phyloP scores from a whole-genome alignment of 2,113 vertebrate species.

The Uria aalge region DNA sequence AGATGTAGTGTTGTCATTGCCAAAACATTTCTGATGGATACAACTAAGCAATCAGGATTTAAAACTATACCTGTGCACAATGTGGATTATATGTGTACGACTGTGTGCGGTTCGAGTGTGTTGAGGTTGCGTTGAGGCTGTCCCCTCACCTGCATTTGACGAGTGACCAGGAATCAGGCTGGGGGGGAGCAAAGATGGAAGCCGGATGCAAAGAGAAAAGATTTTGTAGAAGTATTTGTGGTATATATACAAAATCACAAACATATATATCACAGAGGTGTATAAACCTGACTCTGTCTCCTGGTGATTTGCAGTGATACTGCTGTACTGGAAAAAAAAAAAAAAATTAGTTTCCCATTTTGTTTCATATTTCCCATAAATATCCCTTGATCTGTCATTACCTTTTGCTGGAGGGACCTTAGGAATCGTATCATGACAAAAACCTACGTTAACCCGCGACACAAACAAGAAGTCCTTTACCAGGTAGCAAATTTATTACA shows the following conservation, averaged over 20 bases:
- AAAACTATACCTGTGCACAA: neutral
- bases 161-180: too few relatives aligned
- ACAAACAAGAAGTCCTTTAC: neutral
- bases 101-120: accelerated
- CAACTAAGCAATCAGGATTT: neutral
- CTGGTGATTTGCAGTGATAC: neutral
- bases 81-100: neutral
- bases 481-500: neutral
- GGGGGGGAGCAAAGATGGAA: neutral
- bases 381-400: neutral
- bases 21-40: neutral
- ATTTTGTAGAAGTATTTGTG: neutral
- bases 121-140: neutral
- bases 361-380: neutral
- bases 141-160: neutral
- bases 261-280: neutral
- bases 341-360: neutral
- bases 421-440: accelerated
- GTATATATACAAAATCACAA: too few relatives aligned
- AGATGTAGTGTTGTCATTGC: neutral
- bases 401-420: neutral
- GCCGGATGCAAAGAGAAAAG: accelerated
- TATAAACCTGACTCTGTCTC: neutral
- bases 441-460: accelerated
- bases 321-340: neutral